phyloP scores from a whole-genome alignment of 2,888 invertebrate genomes.

The Pheosia gnoma region DNA sequence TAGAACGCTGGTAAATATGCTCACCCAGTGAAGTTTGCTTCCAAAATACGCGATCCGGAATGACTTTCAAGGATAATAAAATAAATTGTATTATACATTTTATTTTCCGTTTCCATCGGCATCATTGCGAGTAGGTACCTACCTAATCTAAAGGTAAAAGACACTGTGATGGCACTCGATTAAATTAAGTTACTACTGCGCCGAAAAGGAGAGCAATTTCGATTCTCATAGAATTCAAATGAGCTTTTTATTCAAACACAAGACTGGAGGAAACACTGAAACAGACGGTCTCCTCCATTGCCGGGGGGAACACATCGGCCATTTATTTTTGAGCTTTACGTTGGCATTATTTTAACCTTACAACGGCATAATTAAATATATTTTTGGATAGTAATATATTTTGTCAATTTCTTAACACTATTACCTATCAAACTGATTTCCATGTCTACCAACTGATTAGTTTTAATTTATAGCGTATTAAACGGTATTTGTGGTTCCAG shows the following conservation, averaged over 20 bases:
- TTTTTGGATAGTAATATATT: too few relatives aligned
- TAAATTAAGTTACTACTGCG: constrained; percentile 81
- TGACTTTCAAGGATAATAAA: constrained; percentile 22
- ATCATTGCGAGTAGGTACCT: constrained; percentile 43
- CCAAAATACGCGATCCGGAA: not conserved
- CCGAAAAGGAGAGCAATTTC: constrained; percentile 77
- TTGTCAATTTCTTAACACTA: too few relatives aligned
- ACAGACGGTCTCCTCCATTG: constrained; percentile 66
- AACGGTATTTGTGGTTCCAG: too few relatives aligned
- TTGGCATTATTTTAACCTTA: constrained; percentile 7
- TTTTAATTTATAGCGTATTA: too few relatives aligned
- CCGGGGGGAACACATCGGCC: constrained; percentile 55
- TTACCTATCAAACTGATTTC: too few relatives aligned
- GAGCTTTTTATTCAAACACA: constrained; percentile 81
- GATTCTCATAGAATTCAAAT: constrained; percentile 83
- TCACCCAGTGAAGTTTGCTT: not conserved
- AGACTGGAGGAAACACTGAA: constrained; percentile 71
- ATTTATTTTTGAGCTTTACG: constrained; percentile 49
- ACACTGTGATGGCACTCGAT: constrained; percentile 76
- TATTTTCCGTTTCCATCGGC: constrained; percentile 50
- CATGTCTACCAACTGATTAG: too few relatives aligned
- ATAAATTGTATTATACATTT: constrained; percentile 35
- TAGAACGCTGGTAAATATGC: not conserved
- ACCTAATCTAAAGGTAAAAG: constrained; percentile 72
- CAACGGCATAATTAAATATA: too few relatives aligned